Conservation (phyloP, 2,888 invertebrate species). For the Phasia obesa region DNA sequence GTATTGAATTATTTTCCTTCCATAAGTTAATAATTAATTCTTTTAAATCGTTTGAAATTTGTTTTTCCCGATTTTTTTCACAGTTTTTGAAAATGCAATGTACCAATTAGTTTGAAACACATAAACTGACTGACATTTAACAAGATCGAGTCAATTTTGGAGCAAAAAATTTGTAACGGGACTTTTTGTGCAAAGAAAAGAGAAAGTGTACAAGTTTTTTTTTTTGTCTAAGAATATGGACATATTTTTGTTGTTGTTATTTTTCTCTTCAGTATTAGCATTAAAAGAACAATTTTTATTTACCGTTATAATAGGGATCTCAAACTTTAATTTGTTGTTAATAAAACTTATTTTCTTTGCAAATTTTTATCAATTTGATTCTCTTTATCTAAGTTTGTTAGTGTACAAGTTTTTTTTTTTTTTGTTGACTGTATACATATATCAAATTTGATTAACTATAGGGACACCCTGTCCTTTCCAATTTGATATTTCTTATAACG, state of each 20-base stretch:
- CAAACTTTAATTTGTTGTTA: slow-evolving; percentile 20
- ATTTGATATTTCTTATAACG: no score
- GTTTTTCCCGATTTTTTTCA: slow-evolving; percentile 5
- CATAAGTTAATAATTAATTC: slow-evolving; percentile 22
- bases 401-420: slow-evolving; percentile 23
- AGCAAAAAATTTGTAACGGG: slow-evolving; percentile 31
- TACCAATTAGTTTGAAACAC: slow-evolving; percentile 13
- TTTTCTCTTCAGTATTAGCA: slow-evolving; percentile 9
- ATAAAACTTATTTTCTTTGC: slow-evolving; percentile 17
- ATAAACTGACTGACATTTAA: slow-evolving; percentile 12
- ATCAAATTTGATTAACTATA: no score
- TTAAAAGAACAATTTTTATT: slow-evolving; percentile 20
- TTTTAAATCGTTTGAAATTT: slow-evolving; percentile 1
- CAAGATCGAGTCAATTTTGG: neutral
- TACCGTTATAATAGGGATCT: slow-evolving; percentile 18
- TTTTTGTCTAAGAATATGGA: slow-evolving; percentile 8
- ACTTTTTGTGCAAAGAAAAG: slow-evolving; percentile 19
- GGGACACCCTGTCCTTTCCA: no score
- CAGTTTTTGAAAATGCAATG: neutral
- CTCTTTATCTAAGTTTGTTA: slow-evolving; percentile 9
- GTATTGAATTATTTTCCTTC: slow-evolving; percentile 21
- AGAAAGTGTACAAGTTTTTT: slow-evolving; percentile 21
- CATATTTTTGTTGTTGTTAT: slow-evolving; percentile 26
- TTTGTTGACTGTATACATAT: slow-evolving; percentile 6
- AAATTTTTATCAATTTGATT: slow-evolving; percentile 8